Percentiles rank a stretch among this genome's conserved stretches.
Evolutionary conservation across 2,797 vertebrate genomes (phyloP).

Genomic region (Oreonectes daqikongensis): DNA sequence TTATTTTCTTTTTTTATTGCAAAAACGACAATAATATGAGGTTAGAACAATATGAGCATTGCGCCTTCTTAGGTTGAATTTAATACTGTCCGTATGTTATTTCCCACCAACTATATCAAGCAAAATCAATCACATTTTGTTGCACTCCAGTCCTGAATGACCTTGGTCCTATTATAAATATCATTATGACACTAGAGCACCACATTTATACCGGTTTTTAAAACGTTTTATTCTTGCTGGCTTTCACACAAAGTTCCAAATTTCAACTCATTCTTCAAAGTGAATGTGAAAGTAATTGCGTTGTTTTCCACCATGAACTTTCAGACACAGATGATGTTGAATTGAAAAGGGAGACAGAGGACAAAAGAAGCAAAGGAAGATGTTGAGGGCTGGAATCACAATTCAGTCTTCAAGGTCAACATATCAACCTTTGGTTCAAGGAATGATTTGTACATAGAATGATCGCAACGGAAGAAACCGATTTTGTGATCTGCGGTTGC

Average conservation of each 20-base stretch:
- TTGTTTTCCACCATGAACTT: conserved; percentile 23
- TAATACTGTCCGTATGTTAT: not conserved
- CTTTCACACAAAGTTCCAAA: conserved; percentile 8
- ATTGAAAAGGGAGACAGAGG: not conserved
- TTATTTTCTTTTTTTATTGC: no score
- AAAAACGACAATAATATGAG: not conserved
- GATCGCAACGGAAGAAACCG: conserved; percentile 4
- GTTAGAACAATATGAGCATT: not conserved
- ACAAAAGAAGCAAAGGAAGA: conserved; percentile 2
- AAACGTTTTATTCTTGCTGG: not conserved
- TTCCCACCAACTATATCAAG: not conserved
- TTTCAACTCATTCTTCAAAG: no score
- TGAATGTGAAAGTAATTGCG: conserved; percentile 15
- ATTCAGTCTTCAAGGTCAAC: conserved; percentile 21
- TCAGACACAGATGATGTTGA: not conserved
- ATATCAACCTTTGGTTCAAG: not conserved
- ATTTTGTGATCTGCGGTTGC: not conserved
- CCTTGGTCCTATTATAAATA: conserved; percentile 2
- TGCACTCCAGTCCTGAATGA: not conserved
- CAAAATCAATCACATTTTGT: not conserved
- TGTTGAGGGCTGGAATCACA: not conserved
- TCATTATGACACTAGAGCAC: not conserved
- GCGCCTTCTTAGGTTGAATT: not conserved
- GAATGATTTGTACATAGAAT: not conserved
- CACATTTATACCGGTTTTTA: not conserved